Evolutionary conservation across 2,888 invertebrate species (phyloP).

Genomic region (Agonopterix heracliana): DNA sequence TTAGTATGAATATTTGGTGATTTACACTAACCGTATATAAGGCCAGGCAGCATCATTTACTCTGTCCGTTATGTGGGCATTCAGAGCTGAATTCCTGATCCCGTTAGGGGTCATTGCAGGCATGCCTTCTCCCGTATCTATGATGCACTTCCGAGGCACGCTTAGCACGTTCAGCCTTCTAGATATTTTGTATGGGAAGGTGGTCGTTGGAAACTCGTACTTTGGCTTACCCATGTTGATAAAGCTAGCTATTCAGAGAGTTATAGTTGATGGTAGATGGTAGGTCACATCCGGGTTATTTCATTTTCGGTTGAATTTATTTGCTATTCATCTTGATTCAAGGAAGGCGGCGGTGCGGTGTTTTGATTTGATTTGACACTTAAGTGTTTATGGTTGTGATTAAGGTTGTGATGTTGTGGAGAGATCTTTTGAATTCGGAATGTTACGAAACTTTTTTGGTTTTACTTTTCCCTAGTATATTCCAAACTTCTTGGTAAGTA

Average conservation of each 20-base stretch:
- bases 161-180: constrained; percentile 46
- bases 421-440: too few species aligned
- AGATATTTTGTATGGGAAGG: constrained; percentile 45
- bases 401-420: too few species aligned
- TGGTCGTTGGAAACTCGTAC: constrained; percentile 39
- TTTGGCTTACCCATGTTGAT: constrained; percentile 44
- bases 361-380: constrained; percentile 2
- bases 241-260: constrained; percentile 34
- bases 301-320: constrained; percentile 6
- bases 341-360: not conserved
- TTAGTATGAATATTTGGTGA: too few species aligned
- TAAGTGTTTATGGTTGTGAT: not conserved
- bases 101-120: constrained; percentile 40
- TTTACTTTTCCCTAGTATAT: too few species aligned
- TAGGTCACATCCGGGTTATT: not conserved
- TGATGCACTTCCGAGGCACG: constrained; percentile 36
- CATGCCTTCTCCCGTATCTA: constrained; percentile 42
- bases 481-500: too few species aligned
- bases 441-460: too few species aligned
- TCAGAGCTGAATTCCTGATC: constrained; percentile 45
- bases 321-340: constrained; percentile 15
- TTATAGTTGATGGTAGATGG: constrained; percentile 13
- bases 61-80: constrained; percentile 33
- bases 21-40: constrained; percentile 45
- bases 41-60: constrained; percentile 56